These are phyloP conservation scores for Plutella xylostella DNA, from an alignment of 2,888 invertebrate genomes.

Conservation along the genomic window DNA sequence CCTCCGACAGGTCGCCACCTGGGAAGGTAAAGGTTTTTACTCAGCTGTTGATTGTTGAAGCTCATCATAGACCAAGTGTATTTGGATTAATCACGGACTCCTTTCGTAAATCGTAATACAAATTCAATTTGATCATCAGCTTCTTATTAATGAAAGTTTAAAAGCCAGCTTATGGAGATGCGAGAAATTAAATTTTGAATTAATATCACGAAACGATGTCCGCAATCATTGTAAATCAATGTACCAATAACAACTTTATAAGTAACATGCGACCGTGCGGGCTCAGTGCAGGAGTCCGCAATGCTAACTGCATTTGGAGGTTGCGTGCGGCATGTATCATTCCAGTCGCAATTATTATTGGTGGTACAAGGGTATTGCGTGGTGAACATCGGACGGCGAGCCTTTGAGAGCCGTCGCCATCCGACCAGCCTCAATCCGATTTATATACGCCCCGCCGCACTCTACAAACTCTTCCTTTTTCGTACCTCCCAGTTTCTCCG, in stretches of 20 bases:
- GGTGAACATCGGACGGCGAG: conserved; percentile 34
- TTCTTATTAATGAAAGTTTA: neutral
- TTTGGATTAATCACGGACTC: too few species aligned
- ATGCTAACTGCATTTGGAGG: neutral
- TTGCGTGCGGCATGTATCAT: conserved; percentile 57
- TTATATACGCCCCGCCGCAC: conserved; percentile 42
- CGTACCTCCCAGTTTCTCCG: too few species aligned
- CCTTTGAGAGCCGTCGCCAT: conserved; percentile 33
- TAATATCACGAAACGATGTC: conserved; percentile 1
- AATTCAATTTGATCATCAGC: too few species aligned
- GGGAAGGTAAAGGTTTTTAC: conserved; percentile 5
- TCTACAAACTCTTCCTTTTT: conserved; percentile 33
- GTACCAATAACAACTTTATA: conserved; percentile 30
- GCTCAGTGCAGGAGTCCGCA: neutral
- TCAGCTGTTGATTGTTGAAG: too few species aligned
- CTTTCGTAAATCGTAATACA: too few species aligned
- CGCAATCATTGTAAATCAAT: conserved; percentile 25
- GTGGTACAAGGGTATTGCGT: conserved; percentile 57
- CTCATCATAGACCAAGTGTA: neutral
- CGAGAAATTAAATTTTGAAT: too few species aligned
- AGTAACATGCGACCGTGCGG: conserved; percentile 17
- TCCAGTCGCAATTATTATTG: conserved; percentile 54
- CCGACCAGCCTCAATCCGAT: conserved; percentile 47
- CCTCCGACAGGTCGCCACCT: conserved; percentile 81
- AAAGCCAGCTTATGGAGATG: too few species aligned